phyloP scores from a whole-genome alignment of 2,888 invertebrate genomes.

The Mythimna vitellina region DNA sequence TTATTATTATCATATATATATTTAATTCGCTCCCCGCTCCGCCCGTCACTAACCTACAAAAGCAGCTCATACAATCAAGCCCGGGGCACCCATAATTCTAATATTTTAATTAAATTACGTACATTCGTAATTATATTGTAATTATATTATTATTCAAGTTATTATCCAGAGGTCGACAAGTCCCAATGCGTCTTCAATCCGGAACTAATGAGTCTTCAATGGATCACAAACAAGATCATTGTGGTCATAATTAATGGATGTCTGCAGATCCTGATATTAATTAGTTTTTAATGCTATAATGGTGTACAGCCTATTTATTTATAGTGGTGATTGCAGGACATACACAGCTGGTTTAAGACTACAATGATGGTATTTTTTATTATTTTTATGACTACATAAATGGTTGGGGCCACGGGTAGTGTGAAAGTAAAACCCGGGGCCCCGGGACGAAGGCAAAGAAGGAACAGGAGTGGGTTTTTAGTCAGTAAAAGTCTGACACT shows the following conservation, averaged over 20 bases:
- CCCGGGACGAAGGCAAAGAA: too few species aligned
- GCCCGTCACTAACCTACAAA: conserved; percentile 19
- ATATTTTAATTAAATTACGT: conserved; percentile 62
- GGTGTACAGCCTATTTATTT: conserved; percentile 17
- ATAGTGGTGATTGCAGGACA: conserved; percentile 2
- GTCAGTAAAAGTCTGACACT: too few species aligned
- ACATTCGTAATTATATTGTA: conserved; percentile 55
- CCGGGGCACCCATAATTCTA: conserved; percentile 40
- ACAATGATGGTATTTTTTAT: too few species aligned
- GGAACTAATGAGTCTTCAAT: conserved; percentile 61
- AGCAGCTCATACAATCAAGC: conserved; percentile 2
- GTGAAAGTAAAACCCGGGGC: too few species aligned
- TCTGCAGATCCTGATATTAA: conserved; percentile 37
- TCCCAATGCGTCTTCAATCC: conserved; percentile 49
- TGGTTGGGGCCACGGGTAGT: too few species aligned
- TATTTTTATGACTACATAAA: too few species aligned
- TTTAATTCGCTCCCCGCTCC: conserved; percentile 33
- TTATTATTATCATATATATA: too few species aligned
- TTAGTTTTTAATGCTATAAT: conserved; percentile 43
- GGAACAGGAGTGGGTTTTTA: too few species aligned
- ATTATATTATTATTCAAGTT: conserved; percentile 59
- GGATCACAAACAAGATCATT: conserved; percentile 55
- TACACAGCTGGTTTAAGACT: too few species aligned
- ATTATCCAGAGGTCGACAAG: conserved; percentile 58
- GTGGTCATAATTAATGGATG: conserved; percentile 31